Percentiles rank a stretch among this genome's conserved stretches.
Evolutionary conservation across 2,888 invertebrate species (phyloP).

Genomic region (Drosophila atroscutellata): DNA sequence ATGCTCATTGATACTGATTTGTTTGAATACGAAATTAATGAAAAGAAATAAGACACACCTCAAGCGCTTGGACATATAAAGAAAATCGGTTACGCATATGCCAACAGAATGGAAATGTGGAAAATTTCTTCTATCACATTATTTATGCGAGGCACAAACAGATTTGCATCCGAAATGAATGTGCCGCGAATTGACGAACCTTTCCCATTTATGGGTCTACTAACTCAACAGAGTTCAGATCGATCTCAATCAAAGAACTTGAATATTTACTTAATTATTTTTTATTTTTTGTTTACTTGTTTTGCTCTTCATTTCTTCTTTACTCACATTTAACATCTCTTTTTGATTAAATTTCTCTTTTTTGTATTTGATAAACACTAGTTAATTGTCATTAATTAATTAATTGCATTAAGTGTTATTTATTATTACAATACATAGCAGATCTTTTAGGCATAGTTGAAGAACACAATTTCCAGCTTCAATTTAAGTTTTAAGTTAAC

Average conservation of each 20-base stretch:
- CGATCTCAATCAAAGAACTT: too few species aligned
- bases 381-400: conserved; percentile 8
- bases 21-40: too few species aligned
- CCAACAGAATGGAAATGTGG: not conserved
- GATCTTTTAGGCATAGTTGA: conserved; percentile 7
- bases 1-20: too few species aligned
- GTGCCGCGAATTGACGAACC: conserved; percentile 46
- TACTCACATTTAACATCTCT: too few species aligned
- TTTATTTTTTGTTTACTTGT: conserved; percentile 6
- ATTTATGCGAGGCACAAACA: conserved; percentile 20
- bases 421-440: conserved; percentile 24
- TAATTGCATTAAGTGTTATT: conserved; percentile 34
- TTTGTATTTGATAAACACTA: not conserved
- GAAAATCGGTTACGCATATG: not conserved
- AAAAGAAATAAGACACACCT: not conserved
- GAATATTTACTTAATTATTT: not conserved
- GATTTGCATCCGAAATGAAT: conserved; percentile 68
- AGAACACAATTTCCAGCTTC: not conserved
- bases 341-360: not conserved
- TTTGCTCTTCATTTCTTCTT: not conserved
- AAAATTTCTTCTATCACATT: conserved; percentile 1
- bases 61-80: not conserved
- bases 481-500: conserved; percentile 4
- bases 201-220: conserved; percentile 61
- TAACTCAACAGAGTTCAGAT: conserved; percentile 26